phyloP scores from a whole-genome alignment of 2,797 vertebrate genomes.

The Remorina albescens region DNA sequence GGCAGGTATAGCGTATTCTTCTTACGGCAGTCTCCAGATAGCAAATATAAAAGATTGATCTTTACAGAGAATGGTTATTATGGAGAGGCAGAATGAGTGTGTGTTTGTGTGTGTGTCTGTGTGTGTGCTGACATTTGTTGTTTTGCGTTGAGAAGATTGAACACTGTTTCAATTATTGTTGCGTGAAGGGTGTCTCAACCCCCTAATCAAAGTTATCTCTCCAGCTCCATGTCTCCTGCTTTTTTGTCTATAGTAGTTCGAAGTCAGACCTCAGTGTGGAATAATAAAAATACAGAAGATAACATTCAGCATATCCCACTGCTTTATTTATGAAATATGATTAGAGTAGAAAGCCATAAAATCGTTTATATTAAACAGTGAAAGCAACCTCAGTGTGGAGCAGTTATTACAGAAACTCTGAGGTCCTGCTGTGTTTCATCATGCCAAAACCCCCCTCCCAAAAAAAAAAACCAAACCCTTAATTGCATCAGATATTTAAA shows the following conservation, averaged over 20 bases:
- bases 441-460: slow-evolving; percentile 10
- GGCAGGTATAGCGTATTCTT: slow-evolving; percentile 31
- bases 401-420: neutral
- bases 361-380: slow-evolving; percentile 29
- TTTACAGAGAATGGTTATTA: slow-evolving; percentile 35
- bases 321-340: slow-evolving; percentile 51
- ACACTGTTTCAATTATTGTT: slow-evolving; percentile 34
- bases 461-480: slow-evolving; percentile 12
- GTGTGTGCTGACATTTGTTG: slow-evolving; percentile 24
- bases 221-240: slow-evolving; percentile 7
- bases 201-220: slow-evolving; percentile 29
- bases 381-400: slow-evolving; percentile 13
- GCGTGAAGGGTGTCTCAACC: slow-evolving; percentile 15
- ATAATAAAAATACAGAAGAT: slow-evolving; percentile 34
- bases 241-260: slow-evolving; percentile 16
- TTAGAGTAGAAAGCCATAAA: slow-evolving; percentile 45
- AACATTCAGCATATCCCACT: slow-evolving; percentile 12
- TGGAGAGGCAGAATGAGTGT: slow-evolving; percentile 12
- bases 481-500: slow-evolving; percentile 16
- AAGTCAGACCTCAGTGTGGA: slow-evolving; percentile 20
- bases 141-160: slow-evolving; percentile 35
- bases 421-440: slow-evolving; percentile 13
- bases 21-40: slow-evolving; percentile 35
- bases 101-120: slow-evolving; percentile 9
- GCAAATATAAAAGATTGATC: slow-evolving; percentile 47